Evolutionary conservation across 2,888 invertebrate species (phyloP).

Genomic region (Deilephila porcellus): DNA sequence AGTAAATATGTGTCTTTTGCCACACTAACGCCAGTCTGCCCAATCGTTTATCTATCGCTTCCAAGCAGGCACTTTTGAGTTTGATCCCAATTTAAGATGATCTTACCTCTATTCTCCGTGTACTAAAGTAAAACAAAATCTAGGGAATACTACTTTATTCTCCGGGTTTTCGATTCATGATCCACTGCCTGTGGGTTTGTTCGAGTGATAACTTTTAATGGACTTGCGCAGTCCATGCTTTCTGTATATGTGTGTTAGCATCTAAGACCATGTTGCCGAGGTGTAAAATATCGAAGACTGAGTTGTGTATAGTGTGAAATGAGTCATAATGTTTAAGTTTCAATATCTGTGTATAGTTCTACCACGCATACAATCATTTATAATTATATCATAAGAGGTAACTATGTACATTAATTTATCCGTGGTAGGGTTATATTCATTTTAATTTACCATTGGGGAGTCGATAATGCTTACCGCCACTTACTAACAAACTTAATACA

Average conservation of each 20-base stretch:
- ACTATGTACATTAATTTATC: not conserved
- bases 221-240: too few species aligned
- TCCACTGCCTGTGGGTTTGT: too few species aligned
- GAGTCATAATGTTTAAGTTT: slow-evolving; percentile 37
- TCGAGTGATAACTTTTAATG: too few species aligned
- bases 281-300: slow-evolving; percentile 64
- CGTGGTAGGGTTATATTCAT: slow-evolving; percentile 22
- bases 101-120: too few species aligned
- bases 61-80: too few species aligned
- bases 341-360: slow-evolving; percentile 21
- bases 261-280: slow-evolving; percentile 41
- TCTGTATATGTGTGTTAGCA: slow-evolving; percentile 31
- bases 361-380: slow-evolving; percentile 18
- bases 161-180: too few species aligned
- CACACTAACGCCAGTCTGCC: too few species aligned
- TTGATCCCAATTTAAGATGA: too few species aligned
- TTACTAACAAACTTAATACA: slow-evolving; percentile 39
- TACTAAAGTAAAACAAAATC: too few species aligned
- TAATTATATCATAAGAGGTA: not conserved
- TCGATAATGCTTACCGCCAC: slow-evolving; percentile 36
- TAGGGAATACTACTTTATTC: too few species aligned
- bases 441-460: slow-evolving; percentile 9
- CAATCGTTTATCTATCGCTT: too few species aligned
- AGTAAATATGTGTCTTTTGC: too few species aligned
- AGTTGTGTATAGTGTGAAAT: slow-evolving; percentile 59